These are phyloP conservation scores for Acleris cristana DNA, from an alignment of 2,888 invertebrate species.

Conservation along the genomic window DNA sequence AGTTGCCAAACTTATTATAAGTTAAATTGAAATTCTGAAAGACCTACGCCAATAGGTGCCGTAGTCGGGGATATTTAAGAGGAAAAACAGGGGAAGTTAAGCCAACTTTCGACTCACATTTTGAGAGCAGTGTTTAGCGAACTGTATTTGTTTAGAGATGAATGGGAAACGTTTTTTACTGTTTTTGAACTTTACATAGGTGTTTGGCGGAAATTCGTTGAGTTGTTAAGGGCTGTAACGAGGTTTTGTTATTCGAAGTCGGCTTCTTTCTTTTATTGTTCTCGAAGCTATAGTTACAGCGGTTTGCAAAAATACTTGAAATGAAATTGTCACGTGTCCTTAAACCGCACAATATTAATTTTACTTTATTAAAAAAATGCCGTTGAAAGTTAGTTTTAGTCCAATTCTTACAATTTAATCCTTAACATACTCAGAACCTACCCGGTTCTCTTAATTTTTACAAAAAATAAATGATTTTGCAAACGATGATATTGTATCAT, in stretches of 20 bases:
- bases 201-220: constrained; percentile 18
- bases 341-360: background rate
- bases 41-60: constrained; percentile 51
- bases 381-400: no score
- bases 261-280: constrained; percentile 9
- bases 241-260: constrained; percentile 27
- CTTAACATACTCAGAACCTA: no score
- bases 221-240: constrained; percentile 7
- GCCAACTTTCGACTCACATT: constrained; percentile 46
- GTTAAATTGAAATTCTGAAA: constrained; percentile 75
- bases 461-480: background rate
- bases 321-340: background rate
- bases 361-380: no score
- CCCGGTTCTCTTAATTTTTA: no score
- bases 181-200: constrained; percentile 21
- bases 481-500: no score
- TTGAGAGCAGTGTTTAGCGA: constrained; percentile 45
- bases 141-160: constrained; percentile 47
- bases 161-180: constrained; percentile 20
- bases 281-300: constrained; percentile 13
- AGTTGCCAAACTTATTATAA: constrained; percentile 70
- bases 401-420: no score
- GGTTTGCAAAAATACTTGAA: constrained; percentile 6
- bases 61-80: constrained; percentile 47
- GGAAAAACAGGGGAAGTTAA: constrained; percentile 46